phyloP scores from a whole-genome alignment of 2,113 vertebrate species.

The Paracanthobrama guichenoti region DNA sequence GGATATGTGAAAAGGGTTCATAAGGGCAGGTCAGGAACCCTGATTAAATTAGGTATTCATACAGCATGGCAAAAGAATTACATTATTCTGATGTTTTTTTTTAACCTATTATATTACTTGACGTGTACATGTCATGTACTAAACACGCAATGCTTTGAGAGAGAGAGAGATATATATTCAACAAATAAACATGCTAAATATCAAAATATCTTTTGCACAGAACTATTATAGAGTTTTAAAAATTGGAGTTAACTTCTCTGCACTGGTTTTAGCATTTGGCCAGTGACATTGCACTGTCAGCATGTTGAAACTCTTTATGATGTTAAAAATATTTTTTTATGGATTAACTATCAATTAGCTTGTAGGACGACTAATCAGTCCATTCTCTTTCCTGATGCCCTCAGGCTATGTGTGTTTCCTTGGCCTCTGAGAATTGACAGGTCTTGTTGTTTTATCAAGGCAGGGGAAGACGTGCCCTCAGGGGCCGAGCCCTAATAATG shows the following conservation, averaged over 20 bases:
- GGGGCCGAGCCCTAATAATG: conserved; percentile 23
- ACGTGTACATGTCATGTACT: neutral
- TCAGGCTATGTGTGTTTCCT: neutral
- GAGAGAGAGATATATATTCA: neutral
- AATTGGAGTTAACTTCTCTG: neutral
- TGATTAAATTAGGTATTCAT: neutral
- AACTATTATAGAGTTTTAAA: neutral
- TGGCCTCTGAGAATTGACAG: neutral
- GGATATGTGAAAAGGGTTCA: neutral
- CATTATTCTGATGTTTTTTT: neutral
- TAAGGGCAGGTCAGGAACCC: neutral
- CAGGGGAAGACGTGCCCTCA: neutral
- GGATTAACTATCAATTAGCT: neutral
- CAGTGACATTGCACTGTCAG: neutral
- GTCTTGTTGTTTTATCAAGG: neutral
- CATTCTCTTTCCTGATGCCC: neutral
- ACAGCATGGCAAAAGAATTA: neutral
- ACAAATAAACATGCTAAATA: neutral
- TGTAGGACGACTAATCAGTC: neutral
- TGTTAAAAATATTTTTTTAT: neutral
- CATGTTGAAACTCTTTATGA: neutral
- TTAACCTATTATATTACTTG: too few species aligned
- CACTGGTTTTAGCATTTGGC: neutral
- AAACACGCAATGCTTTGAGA: neutral
- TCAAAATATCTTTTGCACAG: neutral